phyloP scores from a whole-genome alignment of 2,113 vertebrate species.

The Thalassoma bifasciatum region DNA sequence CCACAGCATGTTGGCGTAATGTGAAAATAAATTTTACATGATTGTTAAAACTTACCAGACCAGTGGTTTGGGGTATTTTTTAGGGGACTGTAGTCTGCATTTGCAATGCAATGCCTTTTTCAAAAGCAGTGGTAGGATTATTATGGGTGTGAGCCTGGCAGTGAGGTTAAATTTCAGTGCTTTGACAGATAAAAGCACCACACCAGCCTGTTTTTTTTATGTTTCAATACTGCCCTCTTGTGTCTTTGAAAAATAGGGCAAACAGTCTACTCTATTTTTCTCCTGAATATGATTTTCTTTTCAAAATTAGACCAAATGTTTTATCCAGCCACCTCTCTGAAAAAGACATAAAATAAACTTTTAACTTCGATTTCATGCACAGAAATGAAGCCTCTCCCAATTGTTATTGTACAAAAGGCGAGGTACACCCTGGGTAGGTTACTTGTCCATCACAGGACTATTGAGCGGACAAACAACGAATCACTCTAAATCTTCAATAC shows the following conservation, averaged over 20 bases:
- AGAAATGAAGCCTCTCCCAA: not conserved
- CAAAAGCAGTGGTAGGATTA: slow-evolving; percentile 36
- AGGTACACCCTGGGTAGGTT: not conserved
- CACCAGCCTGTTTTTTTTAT: slow-evolving; percentile 7
- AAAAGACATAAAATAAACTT: not conserved
- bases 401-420: not conserved
- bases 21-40: slow-evolving; percentile 37
- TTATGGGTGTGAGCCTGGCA: slow-evolving; percentile 33
- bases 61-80: slow-evolving; percentile 13
- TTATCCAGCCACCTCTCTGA: not conserved
- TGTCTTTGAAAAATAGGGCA: slow-evolving; percentile 38
- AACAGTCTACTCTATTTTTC: not conserved
- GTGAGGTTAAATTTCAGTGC: slow-evolving; percentile 23
- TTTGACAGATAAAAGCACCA: not conserved
- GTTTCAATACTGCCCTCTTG: slow-evolving; percentile 83
- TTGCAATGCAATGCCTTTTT: slow-evolving; percentile 8
- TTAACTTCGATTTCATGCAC: not conserved
- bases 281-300: not conserved
- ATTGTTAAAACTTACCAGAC: slow-evolving; percentile 27
- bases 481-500: too few species aligned
- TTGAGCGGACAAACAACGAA: not conserved
- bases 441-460: not conserved
- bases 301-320: not conserved
- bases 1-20: slow-evolving; percentile 40
- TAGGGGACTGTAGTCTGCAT: slow-evolving; percentile 20